These are phyloP conservation scores for Falcaria lacertinaria DNA, from an alignment of 2,888 invertebrate genomes.

Conservation along the genomic window DNA sequence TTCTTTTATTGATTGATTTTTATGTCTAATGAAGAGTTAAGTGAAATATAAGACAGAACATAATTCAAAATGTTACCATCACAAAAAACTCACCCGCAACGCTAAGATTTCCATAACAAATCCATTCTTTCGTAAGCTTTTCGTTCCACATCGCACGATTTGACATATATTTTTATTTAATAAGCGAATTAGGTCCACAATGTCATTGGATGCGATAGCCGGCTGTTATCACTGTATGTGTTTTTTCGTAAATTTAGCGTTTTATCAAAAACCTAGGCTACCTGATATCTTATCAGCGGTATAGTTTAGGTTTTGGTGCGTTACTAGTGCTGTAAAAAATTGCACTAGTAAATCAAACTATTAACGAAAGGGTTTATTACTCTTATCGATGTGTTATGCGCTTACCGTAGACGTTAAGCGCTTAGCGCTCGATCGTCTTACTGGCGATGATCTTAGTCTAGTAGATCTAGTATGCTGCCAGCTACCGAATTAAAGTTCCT, in stretches of 20 bases:
- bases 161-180: neutral
- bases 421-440: too few relatives aligned
- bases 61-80: too few relatives aligned
- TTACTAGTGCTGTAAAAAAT: constrained; percentile 23
- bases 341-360: constrained; percentile 8
- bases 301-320: constrained; percentile 50
- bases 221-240: constrained; percentile 40
- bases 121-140: neutral
- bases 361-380: neutral
- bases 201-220: constrained; percentile 42
- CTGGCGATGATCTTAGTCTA: too few relatives aligned
- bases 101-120: neutral
- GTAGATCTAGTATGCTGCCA: too few relatives aligned
- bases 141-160: neutral
- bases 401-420: too few relatives aligned
- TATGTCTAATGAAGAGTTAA: too few relatives aligned
- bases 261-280: constrained; percentile 74
- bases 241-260: constrained; percentile 69
- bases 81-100: too few relatives aligned
- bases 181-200: constrained; percentile 8
- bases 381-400: too few relatives aligned
- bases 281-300: constrained; percentile 56
- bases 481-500: too few relatives aligned
- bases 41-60: too few relatives aligned
- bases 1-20: too few relatives aligned